A percentile compares a stretch with the other conserved stretches of the same genome.
phyloP scores from a whole-genome alignment of 2,113 vertebrate species.

The Saccopteryx leptura region DNA sequence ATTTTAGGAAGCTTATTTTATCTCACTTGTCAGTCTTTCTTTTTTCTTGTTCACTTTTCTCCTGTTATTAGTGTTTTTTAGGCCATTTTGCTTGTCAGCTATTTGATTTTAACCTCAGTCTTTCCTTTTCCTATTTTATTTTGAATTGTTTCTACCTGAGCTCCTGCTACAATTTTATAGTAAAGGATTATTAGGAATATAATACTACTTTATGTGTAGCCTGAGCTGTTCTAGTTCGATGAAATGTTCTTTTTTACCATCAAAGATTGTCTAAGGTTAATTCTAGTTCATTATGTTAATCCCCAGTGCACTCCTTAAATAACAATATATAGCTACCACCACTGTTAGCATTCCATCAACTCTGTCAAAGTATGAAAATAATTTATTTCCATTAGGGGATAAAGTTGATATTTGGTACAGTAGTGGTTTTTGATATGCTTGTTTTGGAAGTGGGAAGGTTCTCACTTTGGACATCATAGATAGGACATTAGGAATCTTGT shows the following conservation, averaged over 20 bases:
- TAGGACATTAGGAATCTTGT: neutral
- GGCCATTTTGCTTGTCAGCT: neutral
- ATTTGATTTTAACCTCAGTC: neutral
- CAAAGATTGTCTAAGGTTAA: neutral
- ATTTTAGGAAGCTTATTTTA: neutral
- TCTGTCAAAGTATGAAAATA: neutral
- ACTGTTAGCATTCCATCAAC: neutral
- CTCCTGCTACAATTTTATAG: conserved; percentile 1
- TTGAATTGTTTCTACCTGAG: neutral
- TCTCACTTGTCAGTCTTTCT: neutral
- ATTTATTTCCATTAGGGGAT: neutral
- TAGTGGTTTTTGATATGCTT: neutral
- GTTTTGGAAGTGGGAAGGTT: neutral
- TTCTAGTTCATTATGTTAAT: neutral
- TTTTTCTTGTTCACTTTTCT: neutral
- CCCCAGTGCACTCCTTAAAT: neutral
- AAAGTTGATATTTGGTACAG: neutral
- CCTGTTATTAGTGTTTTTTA: neutral
- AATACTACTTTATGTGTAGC: neutral
- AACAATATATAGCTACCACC: neutral
- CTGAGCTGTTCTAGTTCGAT: neutral
- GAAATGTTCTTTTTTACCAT: neutral
- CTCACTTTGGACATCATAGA: neutral
- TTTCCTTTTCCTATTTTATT: conserved; percentile 54
- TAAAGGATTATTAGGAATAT: neutral